These are phyloP conservation scores for Hypocryptadius cinnamomeus DNA, from an alignment of 2,113 vertebrate genomes.

Conservation along the genomic window DNA sequence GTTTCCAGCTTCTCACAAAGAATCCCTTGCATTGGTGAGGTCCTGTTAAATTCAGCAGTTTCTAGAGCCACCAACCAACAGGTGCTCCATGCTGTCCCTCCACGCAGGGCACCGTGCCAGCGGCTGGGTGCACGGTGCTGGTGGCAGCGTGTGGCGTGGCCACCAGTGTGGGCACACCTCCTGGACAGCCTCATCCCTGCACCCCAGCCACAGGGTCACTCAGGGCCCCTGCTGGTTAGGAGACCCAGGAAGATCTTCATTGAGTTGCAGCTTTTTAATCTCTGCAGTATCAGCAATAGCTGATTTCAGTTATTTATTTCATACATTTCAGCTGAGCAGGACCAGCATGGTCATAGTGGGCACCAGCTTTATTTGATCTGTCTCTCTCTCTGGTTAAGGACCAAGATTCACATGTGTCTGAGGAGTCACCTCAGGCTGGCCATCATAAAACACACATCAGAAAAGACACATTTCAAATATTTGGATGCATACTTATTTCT, in stretches of 20 bases:
- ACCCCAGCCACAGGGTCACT: not conserved
- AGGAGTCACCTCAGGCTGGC: not conserved
- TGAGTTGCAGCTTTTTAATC: not conserved
- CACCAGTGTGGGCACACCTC: not conserved
- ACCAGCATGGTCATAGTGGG: not conserved
- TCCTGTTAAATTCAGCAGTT: not conserved
- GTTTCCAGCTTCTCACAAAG: not conserved
- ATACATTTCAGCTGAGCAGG: not conserved
- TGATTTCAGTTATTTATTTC: not conserved
- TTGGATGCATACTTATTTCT: not conserved
- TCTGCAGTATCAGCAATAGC: not conserved
- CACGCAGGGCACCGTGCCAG: fast-evolving
- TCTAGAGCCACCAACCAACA: not conserved
- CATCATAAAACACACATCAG: not conserved
- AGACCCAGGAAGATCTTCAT: not conserved
- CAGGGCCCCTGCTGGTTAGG: not conserved
- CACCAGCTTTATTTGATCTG: not conserved
- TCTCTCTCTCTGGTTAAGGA: not conserved
- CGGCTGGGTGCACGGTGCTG: fast-evolving
- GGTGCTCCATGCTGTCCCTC: fast-evolving
- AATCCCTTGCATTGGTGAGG: not conserved
- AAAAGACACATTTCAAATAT: not conserved
- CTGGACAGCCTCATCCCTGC: not conserved
- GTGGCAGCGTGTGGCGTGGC: fast-evolving
- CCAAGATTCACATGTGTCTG: fast-evolving